phyloP scores from a whole-genome alignment of 2,113 vertebrate species.

The Nycticryphes semicollaris region DNA sequence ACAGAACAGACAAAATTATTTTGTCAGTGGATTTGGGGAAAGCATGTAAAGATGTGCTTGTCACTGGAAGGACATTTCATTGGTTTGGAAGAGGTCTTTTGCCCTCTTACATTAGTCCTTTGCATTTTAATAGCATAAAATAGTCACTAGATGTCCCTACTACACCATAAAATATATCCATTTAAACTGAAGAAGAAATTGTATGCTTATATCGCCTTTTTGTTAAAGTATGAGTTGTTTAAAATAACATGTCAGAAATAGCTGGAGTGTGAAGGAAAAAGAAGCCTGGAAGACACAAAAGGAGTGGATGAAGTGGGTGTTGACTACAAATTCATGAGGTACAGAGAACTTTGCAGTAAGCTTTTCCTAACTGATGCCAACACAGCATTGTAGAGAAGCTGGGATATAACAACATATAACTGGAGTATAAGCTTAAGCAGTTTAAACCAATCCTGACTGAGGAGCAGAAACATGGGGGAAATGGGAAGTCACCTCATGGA shows the following conservation, averaged over 20 bases:
- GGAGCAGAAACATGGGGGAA: background rate
- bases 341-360: background rate
- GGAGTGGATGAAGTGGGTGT: background rate
- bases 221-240: background rate
- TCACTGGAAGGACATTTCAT: background rate
- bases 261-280: background rate
- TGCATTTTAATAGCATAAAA: background rate
- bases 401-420: background rate
- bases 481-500: background rate
- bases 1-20: background rate
- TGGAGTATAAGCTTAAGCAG: background rate
- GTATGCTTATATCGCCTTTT: background rate
- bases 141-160: slow-evolving; percentile 26
- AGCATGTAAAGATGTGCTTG: background rate
- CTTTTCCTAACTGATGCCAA: background rate
- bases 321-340: background rate
- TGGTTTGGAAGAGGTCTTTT: background rate
- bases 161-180: background rate
- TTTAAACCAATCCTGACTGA: background rate
- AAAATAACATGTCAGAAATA: background rate
- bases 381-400: background rate
- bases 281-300: background rate
- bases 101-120: background rate
- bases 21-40: background rate
- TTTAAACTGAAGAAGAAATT: background rate